Evolutionary conservation across 2,888 invertebrate genomes (phyloP).

Genomic region (Heliconius erato): DNA sequence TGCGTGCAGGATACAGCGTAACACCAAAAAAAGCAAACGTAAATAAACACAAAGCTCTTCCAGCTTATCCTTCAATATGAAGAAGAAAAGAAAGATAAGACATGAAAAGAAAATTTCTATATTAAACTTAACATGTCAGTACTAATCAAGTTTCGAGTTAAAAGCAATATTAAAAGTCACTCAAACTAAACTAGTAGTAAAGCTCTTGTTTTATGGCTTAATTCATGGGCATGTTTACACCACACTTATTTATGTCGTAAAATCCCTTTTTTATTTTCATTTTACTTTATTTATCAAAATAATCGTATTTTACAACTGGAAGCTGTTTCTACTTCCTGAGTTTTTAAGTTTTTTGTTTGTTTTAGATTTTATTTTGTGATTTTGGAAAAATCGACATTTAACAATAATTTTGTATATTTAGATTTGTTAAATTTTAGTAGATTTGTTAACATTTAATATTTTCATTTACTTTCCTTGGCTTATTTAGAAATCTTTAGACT

Average conservation of each 20-base stretch:
- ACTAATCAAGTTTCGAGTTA: not conserved
- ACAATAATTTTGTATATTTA: too few species aligned
- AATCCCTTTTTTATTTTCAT: slow-evolving; percentile 48
- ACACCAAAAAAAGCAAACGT: not conserved
- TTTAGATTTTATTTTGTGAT: not conserved
- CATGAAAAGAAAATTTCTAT: not conserved
- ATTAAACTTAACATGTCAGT: not conserved
- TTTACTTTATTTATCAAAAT: slow-evolving; percentile 50
- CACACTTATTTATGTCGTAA: slow-evolving; percentile 51
- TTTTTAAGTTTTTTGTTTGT: not conserved
- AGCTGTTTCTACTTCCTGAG: not conserved
- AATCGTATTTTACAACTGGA: slow-evolving; percentile 3
- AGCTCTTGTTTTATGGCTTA: slow-evolving; percentile 54
- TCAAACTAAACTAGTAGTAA: slow-evolving; percentile 43
- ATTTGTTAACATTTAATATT: too few species aligned
- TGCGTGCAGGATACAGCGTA: not conserved
- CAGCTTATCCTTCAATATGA: not conserved
- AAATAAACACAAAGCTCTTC: not conserved
- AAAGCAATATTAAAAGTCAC: slow-evolving; percentile 3
- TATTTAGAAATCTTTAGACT: too few species aligned
- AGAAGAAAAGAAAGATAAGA: not conserved
- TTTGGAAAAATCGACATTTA: not conserved
- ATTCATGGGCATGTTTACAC: slow-evolving; percentile 54
- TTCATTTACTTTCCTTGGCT: too few species aligned
- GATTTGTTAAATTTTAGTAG: too few species aligned